Conservation (phyloP, 2,888 invertebrate genomes). For the Caenorhabditis sp. region DNA sequence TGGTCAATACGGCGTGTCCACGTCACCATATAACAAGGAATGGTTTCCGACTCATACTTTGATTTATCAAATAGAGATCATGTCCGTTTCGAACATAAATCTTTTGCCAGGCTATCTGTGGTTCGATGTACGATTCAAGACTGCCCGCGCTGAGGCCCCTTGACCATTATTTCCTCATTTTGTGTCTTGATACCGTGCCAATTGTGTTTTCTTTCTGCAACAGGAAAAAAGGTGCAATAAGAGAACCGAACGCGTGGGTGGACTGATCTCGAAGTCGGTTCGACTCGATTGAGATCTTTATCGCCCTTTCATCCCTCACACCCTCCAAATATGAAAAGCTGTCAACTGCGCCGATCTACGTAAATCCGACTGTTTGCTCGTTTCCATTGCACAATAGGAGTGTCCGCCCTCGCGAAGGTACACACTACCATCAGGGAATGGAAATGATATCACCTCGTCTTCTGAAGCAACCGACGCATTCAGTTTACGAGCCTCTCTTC, state of each 20-base stretch:
- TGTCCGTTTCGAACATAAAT: conserved; percentile 46
- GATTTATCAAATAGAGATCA: conserved; percentile 62
- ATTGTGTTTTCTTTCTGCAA: conserved; percentile 15
- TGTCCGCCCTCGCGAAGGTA: conserved; percentile 56
- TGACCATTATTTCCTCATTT: conserved; percentile 42
- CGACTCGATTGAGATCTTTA: conserved; percentile 21
- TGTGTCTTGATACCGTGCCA: conserved; percentile 15
- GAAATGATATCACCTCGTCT: conserved; percentile 46
- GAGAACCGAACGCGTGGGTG: conserved; percentile 56
- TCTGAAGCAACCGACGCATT: conserved; percentile 1
- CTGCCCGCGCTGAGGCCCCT: conserved; percentile 9
- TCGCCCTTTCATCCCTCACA: conserved; percentile 18
- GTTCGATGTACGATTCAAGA: conserved; percentile 37
- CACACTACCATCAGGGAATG: conserved; percentile 31
- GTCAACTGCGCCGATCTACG: conserved; percentile 45
- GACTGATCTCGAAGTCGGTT: conserved; percentile 24
- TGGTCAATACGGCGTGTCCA: conserved; percentile 52
- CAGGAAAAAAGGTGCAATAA: conserved; percentile 19
- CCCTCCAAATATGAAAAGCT: conserved; percentile 60
- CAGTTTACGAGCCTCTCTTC: conserved; percentile 28
- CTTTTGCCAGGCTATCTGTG: conserved; percentile 28
- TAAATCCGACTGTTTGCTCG: conserved; percentile 49
- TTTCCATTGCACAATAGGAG: conserved; percentile 39
- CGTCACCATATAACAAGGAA: conserved; percentile 39
- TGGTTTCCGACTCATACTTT: conserved; percentile 39